phyloP scores from a whole-genome alignment of 2,888 invertebrate species.

The Cheiracanthium punctorium region DNA sequence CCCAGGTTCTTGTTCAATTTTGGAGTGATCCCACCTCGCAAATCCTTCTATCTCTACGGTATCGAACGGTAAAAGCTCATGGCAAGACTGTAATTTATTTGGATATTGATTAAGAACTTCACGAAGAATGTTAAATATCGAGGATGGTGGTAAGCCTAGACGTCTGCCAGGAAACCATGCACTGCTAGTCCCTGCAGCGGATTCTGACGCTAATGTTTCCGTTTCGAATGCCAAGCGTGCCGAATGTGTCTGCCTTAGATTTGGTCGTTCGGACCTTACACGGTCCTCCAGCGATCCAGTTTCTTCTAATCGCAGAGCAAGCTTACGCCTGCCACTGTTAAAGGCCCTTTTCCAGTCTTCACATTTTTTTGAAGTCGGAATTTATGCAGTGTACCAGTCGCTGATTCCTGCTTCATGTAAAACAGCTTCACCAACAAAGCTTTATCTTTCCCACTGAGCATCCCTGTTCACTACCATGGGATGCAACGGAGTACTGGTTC shows the following conservation, averaged over 20 bases:
- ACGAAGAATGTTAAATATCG: not conserved
- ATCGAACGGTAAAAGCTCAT: slow-evolving; percentile 13
- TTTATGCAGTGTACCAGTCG: not conserved
- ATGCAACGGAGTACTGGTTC: not conserved
- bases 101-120: not conserved
- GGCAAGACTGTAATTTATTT: slow-evolving; percentile 4
- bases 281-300: not conserved
- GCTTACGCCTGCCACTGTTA: not conserved
- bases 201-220: not conserved
- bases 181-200: slow-evolving; percentile 9
- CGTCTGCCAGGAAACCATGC: not conserved
- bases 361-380: not conserved
- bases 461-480: not conserved
- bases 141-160: not conserved
- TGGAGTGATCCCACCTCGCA: slow-evolving; percentile 16
- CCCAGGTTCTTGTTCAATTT: slow-evolving; percentile 1
- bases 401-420: not conserved
- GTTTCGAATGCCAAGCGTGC: not conserved
- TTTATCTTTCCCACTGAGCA: slow-evolving; percentile 1
- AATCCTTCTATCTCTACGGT: slow-evolving; percentile 13
- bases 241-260: not conserved
- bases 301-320: not conserved
- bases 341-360: not conserved
- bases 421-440: not conserved
- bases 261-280: not conserved